These are phyloP conservation scores for Phthorimaea operculella DNA, from an alignment of 1,140 invertebrate genomes.

Conservation along the genomic window DNA sequence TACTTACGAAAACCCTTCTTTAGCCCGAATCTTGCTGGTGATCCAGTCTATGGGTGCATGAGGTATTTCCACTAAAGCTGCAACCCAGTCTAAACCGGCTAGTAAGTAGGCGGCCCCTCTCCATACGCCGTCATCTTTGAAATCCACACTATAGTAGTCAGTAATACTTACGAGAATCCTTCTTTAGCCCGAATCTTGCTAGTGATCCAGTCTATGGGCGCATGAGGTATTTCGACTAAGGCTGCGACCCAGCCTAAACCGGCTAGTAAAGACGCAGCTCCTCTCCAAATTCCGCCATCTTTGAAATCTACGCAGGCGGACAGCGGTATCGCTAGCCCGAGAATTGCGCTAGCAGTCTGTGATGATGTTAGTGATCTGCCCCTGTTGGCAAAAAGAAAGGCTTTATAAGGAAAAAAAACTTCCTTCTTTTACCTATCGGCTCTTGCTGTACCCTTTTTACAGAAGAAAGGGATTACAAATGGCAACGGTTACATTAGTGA, in stretches of 20 bases:
- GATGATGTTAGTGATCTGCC: slow-evolving; percentile 44
- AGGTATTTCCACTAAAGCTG: slow-evolving; percentile 17
- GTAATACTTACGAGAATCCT: slow-evolving; percentile 33
- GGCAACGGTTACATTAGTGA: too few relatives aligned
- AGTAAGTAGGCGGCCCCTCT: slow-evolving; percentile 23
- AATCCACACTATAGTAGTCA: slow-evolving; percentile 21
- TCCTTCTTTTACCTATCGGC: too few relatives aligned
- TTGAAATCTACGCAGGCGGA: slow-evolving; percentile 25
- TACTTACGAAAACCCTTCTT: slow-evolving; percentile 37
- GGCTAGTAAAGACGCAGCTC: slow-evolving; percentile 25
- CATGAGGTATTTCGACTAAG: slow-evolving; percentile 14
- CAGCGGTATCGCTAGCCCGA: slow-evolving; percentile 26
- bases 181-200: slow-evolving; percentile 21
- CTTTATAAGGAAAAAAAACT: too few relatives aligned
- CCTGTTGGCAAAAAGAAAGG: slow-evolving; percentile 20
- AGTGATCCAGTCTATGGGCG: slow-evolving; percentile 18
- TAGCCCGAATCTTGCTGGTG: slow-evolving; percentile 16
- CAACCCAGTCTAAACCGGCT: slow-evolving; percentile 32
- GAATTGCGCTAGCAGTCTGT: slow-evolving; percentile 27
- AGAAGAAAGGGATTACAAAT: too few relatives aligned
- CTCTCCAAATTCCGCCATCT: slow-evolving; percentile 17
- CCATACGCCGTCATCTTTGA: slow-evolving; percentile 19
- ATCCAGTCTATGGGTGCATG: slow-evolving; percentile 18
- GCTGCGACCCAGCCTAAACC: slow-evolving; percentile 32
- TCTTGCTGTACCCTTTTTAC: too few relatives aligned